Conservation (phyloP, 2,797 vertebrate genomes). For the Amazonetta brasiliensis region DNA sequence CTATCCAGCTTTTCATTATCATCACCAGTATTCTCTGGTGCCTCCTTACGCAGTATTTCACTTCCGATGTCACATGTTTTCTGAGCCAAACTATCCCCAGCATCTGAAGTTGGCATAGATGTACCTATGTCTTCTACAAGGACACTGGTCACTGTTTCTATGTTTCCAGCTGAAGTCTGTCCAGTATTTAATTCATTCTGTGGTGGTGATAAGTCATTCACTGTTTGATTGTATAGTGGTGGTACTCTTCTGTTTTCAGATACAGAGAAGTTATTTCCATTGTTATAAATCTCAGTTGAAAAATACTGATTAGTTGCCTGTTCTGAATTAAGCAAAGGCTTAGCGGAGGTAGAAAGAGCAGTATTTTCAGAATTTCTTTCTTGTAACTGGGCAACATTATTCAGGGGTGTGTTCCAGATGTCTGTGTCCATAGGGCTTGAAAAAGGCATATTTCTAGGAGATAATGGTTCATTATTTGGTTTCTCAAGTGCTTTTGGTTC, state of each 20-base stretch:
- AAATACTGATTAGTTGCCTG: background rate
- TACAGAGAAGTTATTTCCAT: slow-evolving; percentile 52
- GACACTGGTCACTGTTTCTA: slow-evolving; percentile 21
- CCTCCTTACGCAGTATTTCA: background rate
- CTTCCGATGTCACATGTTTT: slow-evolving; percentile 38
- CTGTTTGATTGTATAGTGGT: slow-evolving; percentile 33
- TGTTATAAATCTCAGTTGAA: background rate
- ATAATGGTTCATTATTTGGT: background rate
- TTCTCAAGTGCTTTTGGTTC: background rate
- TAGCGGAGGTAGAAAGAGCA: background rate
- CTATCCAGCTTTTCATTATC: slow-evolving; percentile 18
- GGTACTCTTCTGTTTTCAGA: slow-evolving; percentile 57
- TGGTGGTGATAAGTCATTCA: slow-evolving; percentile 59
- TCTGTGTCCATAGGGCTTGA: slow-evolving; percentile 16
- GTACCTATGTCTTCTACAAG: slow-evolving; percentile 59
- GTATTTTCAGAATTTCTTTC: slow-evolving; percentile 15
- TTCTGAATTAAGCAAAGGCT: slow-evolving; percentile 21
- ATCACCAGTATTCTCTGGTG: background rate
- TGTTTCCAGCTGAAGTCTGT: background rate
- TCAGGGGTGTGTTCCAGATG: slow-evolving; percentile 43
- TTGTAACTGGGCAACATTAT: slow-evolving; percentile 12
- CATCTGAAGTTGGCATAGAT: slow-evolving; percentile 45
- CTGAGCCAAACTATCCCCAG: slow-evolving; percentile 58
- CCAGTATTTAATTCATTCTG: slow-evolving; percentile 31
- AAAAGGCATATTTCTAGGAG: slow-evolving; percentile 6